phyloP scores from a whole-genome alignment of 1,140 invertebrate genomes.

The Lerema accius region DNA sequence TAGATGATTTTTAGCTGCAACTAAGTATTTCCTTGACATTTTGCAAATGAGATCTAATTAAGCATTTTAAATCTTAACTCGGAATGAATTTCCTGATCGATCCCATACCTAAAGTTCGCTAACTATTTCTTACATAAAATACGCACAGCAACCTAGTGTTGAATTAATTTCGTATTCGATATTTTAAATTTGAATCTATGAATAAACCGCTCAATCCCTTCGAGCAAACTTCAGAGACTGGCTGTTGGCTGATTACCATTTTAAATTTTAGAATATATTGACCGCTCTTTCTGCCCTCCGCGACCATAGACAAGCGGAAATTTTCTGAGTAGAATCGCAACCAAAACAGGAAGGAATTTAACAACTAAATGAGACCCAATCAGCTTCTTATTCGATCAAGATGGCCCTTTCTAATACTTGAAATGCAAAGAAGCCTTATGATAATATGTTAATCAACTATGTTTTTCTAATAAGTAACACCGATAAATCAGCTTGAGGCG shows the following conservation, averaged over 20 bases:
- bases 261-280: conserved; percentile 32
- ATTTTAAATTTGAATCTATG: conserved; percentile 26
- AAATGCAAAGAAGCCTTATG: no score
- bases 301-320: conserved; percentile 32
- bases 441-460: background rate
- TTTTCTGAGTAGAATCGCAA: conserved; percentile 23
- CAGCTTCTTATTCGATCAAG: background rate
- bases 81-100: background rate
- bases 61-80: conserved; percentile 7
- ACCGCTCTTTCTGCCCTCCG: conserved; percentile 14
- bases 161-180: conserved; percentile 34
- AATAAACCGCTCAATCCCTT: conserved; percentile 29
- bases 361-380: background rate
- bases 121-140: background rate
- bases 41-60: conserved; percentile 23
- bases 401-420: no score
- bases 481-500: no score
- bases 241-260: conserved; percentile 27
- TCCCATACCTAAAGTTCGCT: background rate
- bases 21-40: conserved; percentile 22
- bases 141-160: background rate
- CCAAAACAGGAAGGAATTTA: conserved; percentile 4
- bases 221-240: conserved; percentile 23
- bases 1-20: conserved; percentile 14
- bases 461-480: no score